A percentile compares a stretch with the other conserved stretches of the same genome.
These are phyloP conservation scores for Danio kyathit DNA, from an alignment of 2,797 vertebrate species.

Conservation along the genomic window DNA sequence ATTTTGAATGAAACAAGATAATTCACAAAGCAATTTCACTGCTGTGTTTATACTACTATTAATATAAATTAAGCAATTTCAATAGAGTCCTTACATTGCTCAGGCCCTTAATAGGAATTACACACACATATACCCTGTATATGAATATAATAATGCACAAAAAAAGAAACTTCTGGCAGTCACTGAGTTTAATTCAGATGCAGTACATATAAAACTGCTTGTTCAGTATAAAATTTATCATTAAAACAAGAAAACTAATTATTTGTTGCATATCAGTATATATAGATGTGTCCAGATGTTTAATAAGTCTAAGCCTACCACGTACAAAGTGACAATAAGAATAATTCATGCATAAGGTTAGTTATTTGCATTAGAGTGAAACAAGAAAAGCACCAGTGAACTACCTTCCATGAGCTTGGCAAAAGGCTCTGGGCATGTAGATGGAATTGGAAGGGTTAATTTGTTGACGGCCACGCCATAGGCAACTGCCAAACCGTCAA, in stretches of 20 bases:
- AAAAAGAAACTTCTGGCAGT: too few species aligned
- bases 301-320: background rate
- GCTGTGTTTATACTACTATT: background rate
- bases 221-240: background rate
- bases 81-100: too few species aligned
- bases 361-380: too few species aligned
- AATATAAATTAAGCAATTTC: too few species aligned
- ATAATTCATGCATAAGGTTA: too few species aligned
- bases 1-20: background rate
- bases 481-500: slow-evolving; percentile 94
- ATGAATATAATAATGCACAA: too few species aligned
- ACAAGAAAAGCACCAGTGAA: background rate
- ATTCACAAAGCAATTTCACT: background rate
- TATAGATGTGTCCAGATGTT: background rate
- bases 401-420: slow-evolving; percentile 96
- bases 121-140: too few species aligned
- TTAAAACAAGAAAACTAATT: background rate
- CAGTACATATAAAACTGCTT: background rate
- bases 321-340: too few species aligned
- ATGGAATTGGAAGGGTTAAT: slow-evolving; percentile 93
- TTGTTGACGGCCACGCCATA: slow-evolving; percentile 96
- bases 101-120: too few species aligned
- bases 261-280: background rate
- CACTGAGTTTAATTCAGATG: background rate
- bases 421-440: slow-evolving; percentile 94